Conservation (phyloP, 2,113 vertebrate genomes). For the Thalassoma bifasciatum region DNA sequence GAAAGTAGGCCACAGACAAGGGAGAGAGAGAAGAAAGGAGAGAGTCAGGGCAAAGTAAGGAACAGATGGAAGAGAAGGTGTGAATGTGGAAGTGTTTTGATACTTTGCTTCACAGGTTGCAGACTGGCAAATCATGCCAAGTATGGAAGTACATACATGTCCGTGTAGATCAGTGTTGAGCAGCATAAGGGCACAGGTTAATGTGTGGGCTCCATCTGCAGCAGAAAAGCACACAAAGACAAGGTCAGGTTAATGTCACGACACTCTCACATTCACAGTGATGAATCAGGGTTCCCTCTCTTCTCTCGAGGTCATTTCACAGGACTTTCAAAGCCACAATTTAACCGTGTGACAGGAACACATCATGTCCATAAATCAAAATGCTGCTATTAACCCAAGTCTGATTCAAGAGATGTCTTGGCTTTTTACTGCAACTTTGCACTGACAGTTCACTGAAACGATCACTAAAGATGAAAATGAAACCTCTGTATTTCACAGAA, state of each 20-base stretch:
- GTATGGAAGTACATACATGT: conserved; percentile 78
- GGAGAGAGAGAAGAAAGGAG: conserved; percentile 19
- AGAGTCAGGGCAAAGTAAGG: background rate
- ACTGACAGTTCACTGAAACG: no score
- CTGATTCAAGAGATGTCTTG: no score
- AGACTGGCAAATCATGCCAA: background rate
- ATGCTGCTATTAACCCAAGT: no score
- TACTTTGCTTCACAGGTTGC: background rate
- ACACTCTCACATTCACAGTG: background rate
- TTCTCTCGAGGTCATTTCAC: no score
- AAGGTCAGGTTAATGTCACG: conserved; percentile 30
- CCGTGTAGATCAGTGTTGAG: conserved; percentile 86
- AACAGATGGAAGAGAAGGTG: conserved; percentile 11
- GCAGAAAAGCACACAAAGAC: conserved; percentile 30
- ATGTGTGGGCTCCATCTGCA: conserved; percentile 85
- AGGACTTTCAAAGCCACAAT: no score
- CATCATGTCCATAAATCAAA: no score
- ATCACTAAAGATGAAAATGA: no score
- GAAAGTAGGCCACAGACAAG: conserved; percentile 66
- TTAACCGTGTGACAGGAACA: no score
- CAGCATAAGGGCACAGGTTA: conserved; percentile 86
- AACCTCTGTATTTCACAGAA: no score
- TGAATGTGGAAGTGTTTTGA: background rate
- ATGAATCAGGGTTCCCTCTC: background rate
- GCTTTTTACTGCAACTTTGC: no score